phyloP scores from a whole-genome alignment of 2,888 invertebrate genomes.

The Drosophila setosimentum region DNA sequence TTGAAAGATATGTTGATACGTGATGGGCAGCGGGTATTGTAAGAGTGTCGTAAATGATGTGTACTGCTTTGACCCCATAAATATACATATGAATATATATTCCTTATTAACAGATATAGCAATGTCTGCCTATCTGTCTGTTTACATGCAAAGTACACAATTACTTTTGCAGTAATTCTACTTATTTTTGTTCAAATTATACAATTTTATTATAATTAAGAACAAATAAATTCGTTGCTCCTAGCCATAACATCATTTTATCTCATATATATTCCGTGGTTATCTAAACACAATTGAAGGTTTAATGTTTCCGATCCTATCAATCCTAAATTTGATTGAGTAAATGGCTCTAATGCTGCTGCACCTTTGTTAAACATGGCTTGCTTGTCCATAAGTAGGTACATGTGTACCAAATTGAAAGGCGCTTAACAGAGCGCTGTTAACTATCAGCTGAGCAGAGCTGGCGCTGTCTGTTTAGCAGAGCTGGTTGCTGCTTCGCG shows the following conservation, averaged over 20 bases:
- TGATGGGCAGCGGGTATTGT: not conserved
- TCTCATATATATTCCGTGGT: no score
- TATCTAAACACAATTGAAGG: not conserved
- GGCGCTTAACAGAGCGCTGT: constrained; percentile 30
- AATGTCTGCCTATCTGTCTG: not conserved
- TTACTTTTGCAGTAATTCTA: not conserved
- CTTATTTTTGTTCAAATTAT: not conserved
- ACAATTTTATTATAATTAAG: not conserved
- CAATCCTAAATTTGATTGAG: not conserved
- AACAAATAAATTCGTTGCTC: not conserved
- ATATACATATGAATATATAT: not conserved
- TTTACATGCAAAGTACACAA: not conserved
- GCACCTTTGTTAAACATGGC: not conserved
- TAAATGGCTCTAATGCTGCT: not conserved
- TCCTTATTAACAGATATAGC: not conserved
- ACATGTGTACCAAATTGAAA: not conserved
- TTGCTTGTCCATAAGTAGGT: not conserved
- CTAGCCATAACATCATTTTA: not conserved
- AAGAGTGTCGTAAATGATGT: not conserved
- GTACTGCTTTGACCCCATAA: not conserved
- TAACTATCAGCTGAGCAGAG: constrained; percentile 34
- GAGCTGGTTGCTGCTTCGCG: constrained; percentile 48
- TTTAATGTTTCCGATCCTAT: not conserved
- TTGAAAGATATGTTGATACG: not conserved
- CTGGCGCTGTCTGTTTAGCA: not conserved